These are phyloP conservation scores for Acleris sparsana DNA, from an alignment of 2,888 invertebrate species.

Conservation along the genomic window DNA sequence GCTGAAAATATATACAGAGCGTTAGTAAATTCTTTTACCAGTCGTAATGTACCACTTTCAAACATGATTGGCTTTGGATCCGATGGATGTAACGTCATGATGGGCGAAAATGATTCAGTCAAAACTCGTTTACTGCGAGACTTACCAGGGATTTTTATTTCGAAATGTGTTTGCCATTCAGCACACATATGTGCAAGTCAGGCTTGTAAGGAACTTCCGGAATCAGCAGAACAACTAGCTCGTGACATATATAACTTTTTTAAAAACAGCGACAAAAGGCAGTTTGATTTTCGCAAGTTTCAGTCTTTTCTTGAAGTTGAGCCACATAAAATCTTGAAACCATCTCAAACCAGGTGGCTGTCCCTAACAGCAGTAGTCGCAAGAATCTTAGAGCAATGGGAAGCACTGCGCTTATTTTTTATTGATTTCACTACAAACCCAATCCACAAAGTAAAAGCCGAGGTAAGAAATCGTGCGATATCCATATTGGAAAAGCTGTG, in stretches of 20 bases:
- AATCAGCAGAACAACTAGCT: conserved; percentile 19
- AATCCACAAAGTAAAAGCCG: conserved; percentile 35
- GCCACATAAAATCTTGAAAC: conserved; percentile 25
- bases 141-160: conserved; percentile 45
- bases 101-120: conserved; percentile 48
- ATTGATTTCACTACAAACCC: conserved; percentile 37
- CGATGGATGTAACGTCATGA: conserved; percentile 51
- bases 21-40: conserved; percentile 36
- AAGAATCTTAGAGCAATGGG: conserved; percentile 9
- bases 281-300: conserved; percentile 19
- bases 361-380: conserved; percentile 17
- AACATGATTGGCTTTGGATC: conserved; percentile 51
- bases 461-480: conserved; percentile 35
- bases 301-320: conserved; percentile 24
- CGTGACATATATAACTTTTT: conserved; percentile 20
- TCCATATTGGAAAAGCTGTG: conserved; percentile 35
- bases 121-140: conserved; percentile 40
- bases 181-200: conserved; percentile 46
- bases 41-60: conserved; percentile 41
- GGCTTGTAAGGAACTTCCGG: conserved; percentile 42
- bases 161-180: conserved; percentile 51
- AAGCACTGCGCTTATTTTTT: conserved; percentile 31
- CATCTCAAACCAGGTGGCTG: conserved; percentile 26
- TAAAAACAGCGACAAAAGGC: conserved; percentile 21
- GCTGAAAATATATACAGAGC: conserved; percentile 33